Conservation (phyloP, 1,140 invertebrate species). For the Orchestia grillus region DNA sequence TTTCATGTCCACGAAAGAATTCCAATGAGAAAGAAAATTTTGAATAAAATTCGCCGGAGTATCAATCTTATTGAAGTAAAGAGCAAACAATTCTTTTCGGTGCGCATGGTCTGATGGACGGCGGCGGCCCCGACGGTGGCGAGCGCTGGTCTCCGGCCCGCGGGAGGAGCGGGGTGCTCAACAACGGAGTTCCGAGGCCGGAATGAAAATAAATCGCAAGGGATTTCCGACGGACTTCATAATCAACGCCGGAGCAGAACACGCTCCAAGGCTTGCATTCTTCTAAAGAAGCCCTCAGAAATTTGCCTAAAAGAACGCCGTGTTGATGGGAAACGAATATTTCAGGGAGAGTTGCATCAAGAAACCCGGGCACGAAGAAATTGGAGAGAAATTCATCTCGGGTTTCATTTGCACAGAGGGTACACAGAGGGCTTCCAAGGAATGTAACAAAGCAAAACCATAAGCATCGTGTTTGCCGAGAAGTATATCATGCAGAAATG, state of each 20-base stretch:
- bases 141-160: not conserved
- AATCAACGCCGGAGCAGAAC: not conserved
- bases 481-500: not conserved
- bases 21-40: too few relatives aligned
- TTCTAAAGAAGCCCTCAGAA: not conserved
- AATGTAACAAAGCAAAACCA: not conserved
- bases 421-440: not conserved
- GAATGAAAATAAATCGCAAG: not conserved
- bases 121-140: too few relatives aligned
- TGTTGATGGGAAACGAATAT: not conserved
- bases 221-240: not conserved
- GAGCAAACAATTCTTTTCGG: not conserved
- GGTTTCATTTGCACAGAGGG: not conserved
- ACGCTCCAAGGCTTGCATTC: slow-evolving; percentile 5
- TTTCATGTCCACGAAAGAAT: too few relatives aligned
- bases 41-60: too few relatives aligned
- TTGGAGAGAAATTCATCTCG: not conserved
- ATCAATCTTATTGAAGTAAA: not conserved
- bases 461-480: not conserved
- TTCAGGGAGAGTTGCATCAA: not conserved
- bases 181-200: not conserved
- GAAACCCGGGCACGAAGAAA: not conserved
- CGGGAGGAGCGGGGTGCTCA: not conserved
- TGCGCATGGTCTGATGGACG: not conserved
- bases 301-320: not conserved